These are phyloP conservation scores for zebrafish (Danio rerio) DNA, from an alignment of 2,113 vertebrate genomes.

Conservation along the genomic window GRCz12tu NC_133177.1:7518001-7518500, in stretches of 20 bases:
- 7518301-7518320: too few relatives aligned
- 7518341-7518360: too few relatives aligned
- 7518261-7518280: too few relatives aligned
- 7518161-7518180: background rate
- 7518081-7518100: background rate
- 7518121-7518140: background rate
- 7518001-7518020: conserved; percentile 82
- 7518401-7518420: too few relatives aligned
- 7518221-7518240: background rate
- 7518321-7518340: too few relatives aligned
- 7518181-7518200: background rate
- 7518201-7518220: background rate
- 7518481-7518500: too few relatives aligned
- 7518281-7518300: too few relatives aligned
- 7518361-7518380: too few relatives aligned
- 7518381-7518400: too few relatives aligned
- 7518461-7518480: too few relatives aligned
- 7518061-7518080: background rate
- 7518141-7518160: background rate
- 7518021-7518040: conserved; percentile 73
- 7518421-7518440: too few relatives aligned
- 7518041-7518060: conserved; percentile 78
- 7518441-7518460: too few relatives aligned
- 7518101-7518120: background rate
- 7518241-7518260: background rate